phyloP scores from a whole-genome alignment of 2,888 invertebrate species.

The Exocentrus adspersus region DNA sequence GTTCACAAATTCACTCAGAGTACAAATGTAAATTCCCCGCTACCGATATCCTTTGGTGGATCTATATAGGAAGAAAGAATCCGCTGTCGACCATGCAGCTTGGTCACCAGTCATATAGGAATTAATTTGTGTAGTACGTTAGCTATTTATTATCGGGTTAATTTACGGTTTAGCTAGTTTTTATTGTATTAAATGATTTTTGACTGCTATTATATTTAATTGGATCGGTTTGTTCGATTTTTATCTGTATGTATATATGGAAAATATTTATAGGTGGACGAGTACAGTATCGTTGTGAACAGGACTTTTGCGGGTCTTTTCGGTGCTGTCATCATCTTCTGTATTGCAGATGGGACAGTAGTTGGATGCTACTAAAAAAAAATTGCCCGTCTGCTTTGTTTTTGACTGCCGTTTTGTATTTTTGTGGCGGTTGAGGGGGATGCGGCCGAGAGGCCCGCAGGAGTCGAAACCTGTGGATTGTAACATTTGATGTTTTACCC shows the following conservation, averaged over 20 bases:
- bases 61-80: background rate
- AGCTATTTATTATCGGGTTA: constrained; percentile 54
- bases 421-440: background rate
- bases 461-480: constrained; percentile 2
- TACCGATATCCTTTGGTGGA: constrained; percentile 28
- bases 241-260: constrained; percentile 21
- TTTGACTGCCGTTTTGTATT: background rate
- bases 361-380: no score
- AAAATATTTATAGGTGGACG: constrained; percentile 20
- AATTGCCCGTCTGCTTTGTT: background rate
- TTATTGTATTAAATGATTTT: constrained; percentile 28
- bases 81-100: constrained; percentile 28
- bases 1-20: constrained; percentile 54
- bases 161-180: constrained; percentile 52
- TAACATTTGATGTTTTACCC: constrained; percentile 21
- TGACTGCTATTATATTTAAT: constrained; percentile 23
- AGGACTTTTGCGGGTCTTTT: background rate
- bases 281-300: constrained; percentile 17
- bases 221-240: constrained; percentile 8
- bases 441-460: background rate
- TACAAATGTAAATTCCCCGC: constrained; percentile 58
- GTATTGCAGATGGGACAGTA: no score
- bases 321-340: no score
- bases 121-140: constrained; percentile 37
- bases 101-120: constrained; percentile 46